These are phyloP conservation scores for Aegotheles bennettii DNA, from an alignment of 2,113 vertebrate species.

Conservation along the genomic window DNA sequence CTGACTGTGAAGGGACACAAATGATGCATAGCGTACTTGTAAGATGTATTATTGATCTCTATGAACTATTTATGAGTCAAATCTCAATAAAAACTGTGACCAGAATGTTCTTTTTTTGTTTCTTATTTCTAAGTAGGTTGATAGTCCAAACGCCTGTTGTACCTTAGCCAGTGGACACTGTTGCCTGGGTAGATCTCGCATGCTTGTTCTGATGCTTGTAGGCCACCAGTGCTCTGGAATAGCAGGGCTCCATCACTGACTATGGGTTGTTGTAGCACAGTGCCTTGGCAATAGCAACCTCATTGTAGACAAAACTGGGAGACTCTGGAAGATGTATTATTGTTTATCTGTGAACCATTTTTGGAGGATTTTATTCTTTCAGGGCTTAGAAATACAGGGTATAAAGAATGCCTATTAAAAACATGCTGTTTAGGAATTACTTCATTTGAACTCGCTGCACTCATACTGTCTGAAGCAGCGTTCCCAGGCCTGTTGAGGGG, in stretches of 20 bases:
- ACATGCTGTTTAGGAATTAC: not conserved
- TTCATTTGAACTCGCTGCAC: not conserved
- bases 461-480: not conserved
- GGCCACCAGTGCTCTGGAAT: not conserved
- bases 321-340: not conserved
- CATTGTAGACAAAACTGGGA: not conserved
- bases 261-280: not conserved
- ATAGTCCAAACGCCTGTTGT: not conserved
- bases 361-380: not conserved
- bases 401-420: not conserved
- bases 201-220: not conserved
- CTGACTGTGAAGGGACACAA: not conserved
- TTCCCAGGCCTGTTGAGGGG: not conserved
- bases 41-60: not conserved
- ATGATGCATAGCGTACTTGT: not conserved
- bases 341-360: not conserved
- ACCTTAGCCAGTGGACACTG: not conserved
- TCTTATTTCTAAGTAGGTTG: not conserved
- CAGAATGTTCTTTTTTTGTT: not conserved
- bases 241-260: not conserved
- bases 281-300: not conserved
- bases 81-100: not conserved
- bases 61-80: not conserved
- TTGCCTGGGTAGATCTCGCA: fast-evolving
- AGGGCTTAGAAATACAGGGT: not conserved